Percentiles rank a stretch among this genome's conserved stretches.
These are phyloP conservation scores for Zaprionus ghesquierei DNA, from an alignment of 1,140 invertebrate genomes.

Conservation along the genomic window DNA sequence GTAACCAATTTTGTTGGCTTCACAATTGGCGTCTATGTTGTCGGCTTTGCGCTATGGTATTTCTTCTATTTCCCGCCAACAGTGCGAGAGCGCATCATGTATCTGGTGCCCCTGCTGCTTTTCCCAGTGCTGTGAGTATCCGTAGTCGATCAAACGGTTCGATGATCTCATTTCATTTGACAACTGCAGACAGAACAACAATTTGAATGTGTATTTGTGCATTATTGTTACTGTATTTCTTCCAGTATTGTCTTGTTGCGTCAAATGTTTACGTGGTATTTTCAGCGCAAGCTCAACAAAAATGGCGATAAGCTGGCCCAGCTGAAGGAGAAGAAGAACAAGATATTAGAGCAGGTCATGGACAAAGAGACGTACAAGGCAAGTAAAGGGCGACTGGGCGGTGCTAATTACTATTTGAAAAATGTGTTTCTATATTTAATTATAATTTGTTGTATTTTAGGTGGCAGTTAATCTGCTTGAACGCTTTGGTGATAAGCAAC, in stretches of 20 bases:
- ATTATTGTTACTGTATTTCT: conserved; percentile 44
- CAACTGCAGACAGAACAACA: neutral
- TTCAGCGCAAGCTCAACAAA: conserved; percentile 90
- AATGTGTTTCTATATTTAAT: neutral
- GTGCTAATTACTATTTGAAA: neutral
- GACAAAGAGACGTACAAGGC: conserved; percentile 99
- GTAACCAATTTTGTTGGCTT: conserved; percentile 91
- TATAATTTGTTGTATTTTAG: conserved; percentile 29
- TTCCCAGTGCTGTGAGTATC: conserved; percentile 91
- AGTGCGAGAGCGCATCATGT: conserved; percentile 87
- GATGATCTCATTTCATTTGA: conserved; percentile 39
- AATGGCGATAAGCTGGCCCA: conserved; percentile 90
- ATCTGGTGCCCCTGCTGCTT: conserved; percentile 88
- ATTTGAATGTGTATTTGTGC: neutral
- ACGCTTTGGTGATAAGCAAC: conserved; percentile 72
- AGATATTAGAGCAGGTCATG: conserved; percentile 97
- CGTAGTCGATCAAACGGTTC: neutral
- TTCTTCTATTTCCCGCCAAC: conserved; percentile 89
- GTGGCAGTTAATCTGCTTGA: conserved; percentile 77
- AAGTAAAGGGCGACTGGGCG: neutral
- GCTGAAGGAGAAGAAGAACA: conserved; percentile 91
- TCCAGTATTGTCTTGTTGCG: conserved; percentile 91
- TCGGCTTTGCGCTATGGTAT: conserved; percentile 89
- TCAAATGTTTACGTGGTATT: conserved; percentile 93
- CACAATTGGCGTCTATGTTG: conserved; percentile 90